Evolutionary conservation across 2,888 invertebrate genomes (phyloP).

Genomic region (Ecliptopera silaceata): DNA sequence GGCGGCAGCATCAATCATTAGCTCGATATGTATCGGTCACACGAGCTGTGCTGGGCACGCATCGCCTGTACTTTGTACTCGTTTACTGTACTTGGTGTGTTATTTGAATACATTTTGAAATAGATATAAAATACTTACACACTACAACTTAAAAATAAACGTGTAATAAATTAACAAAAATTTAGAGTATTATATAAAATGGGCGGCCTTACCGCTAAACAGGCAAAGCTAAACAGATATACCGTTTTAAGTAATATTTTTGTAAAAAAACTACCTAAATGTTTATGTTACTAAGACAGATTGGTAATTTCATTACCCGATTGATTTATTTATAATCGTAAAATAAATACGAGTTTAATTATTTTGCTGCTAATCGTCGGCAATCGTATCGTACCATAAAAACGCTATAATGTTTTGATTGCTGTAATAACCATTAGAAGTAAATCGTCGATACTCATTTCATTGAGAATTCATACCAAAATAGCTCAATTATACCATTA

Average conservation of each 20-base stretch:
- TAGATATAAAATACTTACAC: too few species aligned
- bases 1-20: conserved; percentile 72
- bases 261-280: too few species aligned
- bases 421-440: conserved; percentile 31
- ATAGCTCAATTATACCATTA: conserved; percentile 36
- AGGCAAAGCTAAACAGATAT: too few species aligned
- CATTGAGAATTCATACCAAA: conserved; percentile 26
- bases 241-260: too few species aligned
- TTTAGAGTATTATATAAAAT: too few species aligned
- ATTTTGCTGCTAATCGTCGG: conserved; percentile 16
- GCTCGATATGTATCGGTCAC: conserved; percentile 72
- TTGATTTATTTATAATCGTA: conserved; percentile 4
- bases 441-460: conserved; percentile 31
- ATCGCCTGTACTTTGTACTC: conserved; percentile 2
- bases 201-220: too few species aligned
- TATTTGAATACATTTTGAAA: too few species aligned
- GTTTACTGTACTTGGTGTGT: neutral
- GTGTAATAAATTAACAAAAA: too few species aligned
- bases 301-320: too few species aligned
- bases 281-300: too few species aligned
- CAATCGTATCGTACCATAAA: conserved; percentile 20
- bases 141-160: too few species aligned
- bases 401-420: conserved; percentile 34
- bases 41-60: conserved; percentile 39
- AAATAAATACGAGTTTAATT: conserved; percentile 9